Evolutionary conservation across 2,888 invertebrate species (phyloP).

Genomic region (Barypeithes pellucidus): DNA sequence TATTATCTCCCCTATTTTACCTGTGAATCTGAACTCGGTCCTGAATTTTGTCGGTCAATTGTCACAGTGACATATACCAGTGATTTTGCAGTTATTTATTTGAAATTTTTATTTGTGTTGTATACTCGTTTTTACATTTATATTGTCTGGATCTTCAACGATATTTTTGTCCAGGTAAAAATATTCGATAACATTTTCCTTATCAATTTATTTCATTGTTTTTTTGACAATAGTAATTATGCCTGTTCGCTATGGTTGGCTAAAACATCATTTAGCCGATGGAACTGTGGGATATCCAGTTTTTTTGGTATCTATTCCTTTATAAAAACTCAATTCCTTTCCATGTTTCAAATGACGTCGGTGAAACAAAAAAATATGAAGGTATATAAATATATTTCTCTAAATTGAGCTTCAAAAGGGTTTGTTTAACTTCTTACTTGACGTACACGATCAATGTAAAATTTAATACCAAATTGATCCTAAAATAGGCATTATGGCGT

Average conservation of each 20-base stretch:
- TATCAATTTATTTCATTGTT: too few species aligned
- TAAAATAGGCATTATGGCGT: neutral
- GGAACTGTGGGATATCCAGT: too few species aligned
- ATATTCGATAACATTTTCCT: neutral
- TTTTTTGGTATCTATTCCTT: too few species aligned
- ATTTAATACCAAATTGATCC: slow-evolving; percentile 7
- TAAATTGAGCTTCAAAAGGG: neutral
- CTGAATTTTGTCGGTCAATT: neutral
- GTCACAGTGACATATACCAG: slow-evolving; percentile 12
- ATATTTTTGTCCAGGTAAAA: slow-evolving; percentile 15
- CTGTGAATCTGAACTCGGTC: neutral
- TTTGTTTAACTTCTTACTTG: slow-evolving; percentile 12
- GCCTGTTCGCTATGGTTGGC: too few species aligned
- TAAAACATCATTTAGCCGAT: too few species aligned
- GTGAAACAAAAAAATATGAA: neutral
- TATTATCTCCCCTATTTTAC: too few species aligned
- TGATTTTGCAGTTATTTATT: slow-evolving; percentile 19
- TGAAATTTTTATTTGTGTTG: slow-evolving; percentile 31
- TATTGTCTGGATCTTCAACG: neutral
- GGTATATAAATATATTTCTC: neutral
- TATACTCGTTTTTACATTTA: neutral
- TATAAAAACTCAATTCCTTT: too few species aligned
- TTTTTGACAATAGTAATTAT: too few species aligned
- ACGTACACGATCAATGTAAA: slow-evolving; percentile 6
- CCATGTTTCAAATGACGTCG: too few species aligned